Evolutionary conservation across 1,140 invertebrate species (phyloP), one percentile per base, ranked within the genome.

Genomic region (Halesus radiatus): DNA sequence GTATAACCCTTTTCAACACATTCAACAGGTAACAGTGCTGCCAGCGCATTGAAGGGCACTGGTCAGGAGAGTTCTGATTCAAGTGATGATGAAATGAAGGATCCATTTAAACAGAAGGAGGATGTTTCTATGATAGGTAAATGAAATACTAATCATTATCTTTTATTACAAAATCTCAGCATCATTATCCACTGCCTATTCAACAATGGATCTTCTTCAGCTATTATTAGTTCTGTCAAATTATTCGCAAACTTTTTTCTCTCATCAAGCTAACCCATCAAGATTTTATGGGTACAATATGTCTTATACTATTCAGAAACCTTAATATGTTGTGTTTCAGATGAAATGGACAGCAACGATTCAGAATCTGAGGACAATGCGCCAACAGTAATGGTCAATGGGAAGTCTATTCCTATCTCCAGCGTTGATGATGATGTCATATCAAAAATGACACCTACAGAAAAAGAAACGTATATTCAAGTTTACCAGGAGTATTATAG

Each of bases 381-480:
- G n/a, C 95, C 96, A 6, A 93, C 94, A 5, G 95, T 99, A 2
- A 90, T 90, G 80, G 96, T 98, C 16, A 96, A 94, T 66, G 94
- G 94, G 58, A 92, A 93, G 85, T 92, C 92, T 18, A 93, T 98
- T 80, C 91, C 96, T 0, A 92, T 97, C 54, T 94, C 94, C 3
- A 87, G 85, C 80, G 85, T 92, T 23, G 90, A 91, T 86, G 95
- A 97, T 86, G 92, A 94, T 73, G 90, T 98, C 84, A 97, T 98
- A 81, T 93, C 93, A 0, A 93, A 94, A 88, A 99, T 99, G 98
- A 96, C 95, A 15, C 93, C 95, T 4, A 89, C 94, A 20, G 97
- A 99, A 87, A 98, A 98, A 88, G 96, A 98, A 86, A 94, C 94
- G 32, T 99, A 98, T 87, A 98, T 98, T 84, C 94, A 97, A 88